Conservation (phyloP, 2,113 vertebrate species). For the Grammomys dolichurus region DNA sequence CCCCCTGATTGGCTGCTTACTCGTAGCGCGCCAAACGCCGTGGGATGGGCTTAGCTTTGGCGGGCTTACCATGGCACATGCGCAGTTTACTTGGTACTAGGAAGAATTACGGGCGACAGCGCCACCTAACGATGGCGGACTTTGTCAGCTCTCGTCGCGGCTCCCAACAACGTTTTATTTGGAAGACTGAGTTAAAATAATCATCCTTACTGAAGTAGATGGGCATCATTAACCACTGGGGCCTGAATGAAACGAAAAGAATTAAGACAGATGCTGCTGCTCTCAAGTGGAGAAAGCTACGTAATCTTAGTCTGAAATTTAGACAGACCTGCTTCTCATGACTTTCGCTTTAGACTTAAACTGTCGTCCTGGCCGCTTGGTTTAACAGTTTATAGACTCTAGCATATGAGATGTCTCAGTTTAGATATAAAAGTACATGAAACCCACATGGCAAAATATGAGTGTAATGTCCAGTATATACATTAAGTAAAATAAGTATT, state of each 20-base stretch:
- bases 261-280: neutral
- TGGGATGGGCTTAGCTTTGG: too few species aligned
- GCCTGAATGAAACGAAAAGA: neutral
- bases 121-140: too few species aligned
- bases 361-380: too few species aligned
- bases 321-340: neutral
- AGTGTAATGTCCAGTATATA: neutral
- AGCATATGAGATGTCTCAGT: neutral
- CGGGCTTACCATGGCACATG: too few species aligned
- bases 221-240: neutral
- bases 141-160: too few species aligned
- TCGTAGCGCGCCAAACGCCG: too few species aligned
- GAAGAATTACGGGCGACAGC: too few species aligned
- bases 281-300: neutral
- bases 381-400: neutral
- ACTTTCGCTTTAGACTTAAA: neutral
- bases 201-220: too few species aligned
- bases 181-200: neutral
- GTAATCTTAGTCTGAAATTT: neutral
- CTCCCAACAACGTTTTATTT: conserved; percentile 3
- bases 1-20: too few species aligned
- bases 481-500: neutral
- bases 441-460: neutral
- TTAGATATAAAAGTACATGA: neutral
- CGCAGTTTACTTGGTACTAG: too few species aligned